phyloP scores from a whole-genome alignment of 2,888 invertebrate genomes.

The Scaptodrosophila latifasciaeformis region DNA sequence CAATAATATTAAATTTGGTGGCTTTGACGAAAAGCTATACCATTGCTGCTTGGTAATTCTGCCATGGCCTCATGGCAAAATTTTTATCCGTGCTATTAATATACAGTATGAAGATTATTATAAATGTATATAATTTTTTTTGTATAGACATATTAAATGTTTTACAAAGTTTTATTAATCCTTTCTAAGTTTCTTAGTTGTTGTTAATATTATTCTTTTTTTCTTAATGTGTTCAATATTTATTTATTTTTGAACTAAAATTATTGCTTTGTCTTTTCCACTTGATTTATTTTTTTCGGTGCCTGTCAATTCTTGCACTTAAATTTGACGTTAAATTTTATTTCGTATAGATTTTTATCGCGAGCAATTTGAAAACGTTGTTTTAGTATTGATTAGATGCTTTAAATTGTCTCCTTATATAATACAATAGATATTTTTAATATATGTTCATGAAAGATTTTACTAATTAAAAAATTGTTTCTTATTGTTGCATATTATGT shows the following conservation, averaged over 20 bases:
- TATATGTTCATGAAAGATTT: slow-evolving; percentile 29
- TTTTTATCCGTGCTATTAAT: slow-evolving; percentile 19
- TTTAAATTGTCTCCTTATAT: slow-evolving; percentile 30
- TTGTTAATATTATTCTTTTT: neutral
- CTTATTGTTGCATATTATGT: slow-evolving; percentile 11
- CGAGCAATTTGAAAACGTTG: slow-evolving; percentile 63
- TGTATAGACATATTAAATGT: too few species aligned
- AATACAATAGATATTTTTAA: slow-evolving; percentile 11
- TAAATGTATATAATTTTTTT: slow-evolving; percentile 15
- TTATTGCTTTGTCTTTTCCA: slow-evolving; percentile 55
- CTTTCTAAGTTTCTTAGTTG: too few species aligned
- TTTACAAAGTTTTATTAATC: too few species aligned
- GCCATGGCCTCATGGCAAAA: slow-evolving; percentile 10
- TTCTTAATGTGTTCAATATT: slow-evolving; percentile 37
- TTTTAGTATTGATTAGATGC: slow-evolving; percentile 43
- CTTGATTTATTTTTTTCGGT: neutral
- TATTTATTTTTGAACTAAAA: slow-evolving; percentile 45
- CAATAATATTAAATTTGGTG: slow-evolving; percentile 34
- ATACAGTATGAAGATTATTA: slow-evolving; percentile 26
- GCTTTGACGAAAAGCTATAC: slow-evolving; percentile 31
- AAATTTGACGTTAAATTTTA: slow-evolving; percentile 20
- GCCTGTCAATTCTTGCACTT: slow-evolving; percentile 12
- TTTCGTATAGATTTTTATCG: slow-evolving; percentile 25
- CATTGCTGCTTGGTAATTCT: too few species aligned
- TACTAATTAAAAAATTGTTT: too few species aligned